Conservation (phyloP, 2,113 vertebrate species). For the Hemibates koningsi region DNA sequence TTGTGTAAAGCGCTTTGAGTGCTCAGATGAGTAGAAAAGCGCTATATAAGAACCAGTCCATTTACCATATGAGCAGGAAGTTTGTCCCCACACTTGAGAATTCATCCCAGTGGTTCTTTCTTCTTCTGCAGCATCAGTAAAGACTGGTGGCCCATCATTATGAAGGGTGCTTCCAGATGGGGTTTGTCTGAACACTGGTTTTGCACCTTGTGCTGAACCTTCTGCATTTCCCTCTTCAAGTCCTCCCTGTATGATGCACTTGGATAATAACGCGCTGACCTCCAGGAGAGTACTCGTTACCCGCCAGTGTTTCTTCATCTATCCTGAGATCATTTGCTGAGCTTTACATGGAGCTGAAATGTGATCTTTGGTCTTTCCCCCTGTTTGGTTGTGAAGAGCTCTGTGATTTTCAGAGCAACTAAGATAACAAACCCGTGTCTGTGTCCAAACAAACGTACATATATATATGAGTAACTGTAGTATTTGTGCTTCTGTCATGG, state of each 20-base stretch:
- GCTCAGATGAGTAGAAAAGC: no score
- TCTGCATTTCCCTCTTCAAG: background rate
- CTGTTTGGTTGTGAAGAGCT: background rate
- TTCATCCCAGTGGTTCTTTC: background rate
- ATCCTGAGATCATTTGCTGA: background rate
- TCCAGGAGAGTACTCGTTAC: background rate
- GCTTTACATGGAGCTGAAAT: background rate
- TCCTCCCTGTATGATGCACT: background rate
- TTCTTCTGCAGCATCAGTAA: background rate
- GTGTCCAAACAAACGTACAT: background rate
- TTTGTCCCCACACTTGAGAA: background rate
- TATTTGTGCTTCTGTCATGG: background rate
- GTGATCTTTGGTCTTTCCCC: background rate
- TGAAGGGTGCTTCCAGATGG: rapidly evolving
- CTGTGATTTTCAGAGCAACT: background rate
- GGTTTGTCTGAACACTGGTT: background rate
- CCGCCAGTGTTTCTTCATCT: background rate
- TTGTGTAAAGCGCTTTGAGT: no score
- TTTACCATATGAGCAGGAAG: background rate
- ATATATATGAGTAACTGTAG: background rate
- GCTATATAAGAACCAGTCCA: no score
- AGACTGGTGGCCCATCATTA: background rate
- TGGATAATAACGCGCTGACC: background rate
- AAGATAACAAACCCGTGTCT: background rate
- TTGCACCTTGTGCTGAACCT: background rate